phyloP scores from a whole-genome alignment of 2,888 invertebrate species.

The Meta bourneti region DNA sequence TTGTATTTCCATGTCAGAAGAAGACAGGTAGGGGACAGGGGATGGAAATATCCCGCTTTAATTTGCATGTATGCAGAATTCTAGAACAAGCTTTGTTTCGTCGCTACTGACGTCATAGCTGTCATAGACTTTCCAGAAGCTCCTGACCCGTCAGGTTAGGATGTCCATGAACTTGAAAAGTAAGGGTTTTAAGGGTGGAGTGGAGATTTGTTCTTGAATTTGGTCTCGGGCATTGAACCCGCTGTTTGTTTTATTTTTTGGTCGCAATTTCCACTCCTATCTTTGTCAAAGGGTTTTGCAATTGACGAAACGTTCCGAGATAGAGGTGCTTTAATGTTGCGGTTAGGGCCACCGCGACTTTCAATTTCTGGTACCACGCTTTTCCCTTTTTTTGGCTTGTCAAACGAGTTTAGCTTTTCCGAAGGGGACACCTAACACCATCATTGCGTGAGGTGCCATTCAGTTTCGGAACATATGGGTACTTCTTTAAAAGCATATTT shows the following conservation, averaged over 20 bases:
- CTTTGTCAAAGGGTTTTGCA: too few species aligned
- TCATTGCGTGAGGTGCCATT: too few species aligned
- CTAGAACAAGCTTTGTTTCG: not conserved
- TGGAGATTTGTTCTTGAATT: too few species aligned
- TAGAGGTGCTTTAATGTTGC: not conserved
- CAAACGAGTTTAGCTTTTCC: not conserved
- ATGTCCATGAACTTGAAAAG: not conserved
- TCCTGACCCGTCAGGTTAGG: not conserved
- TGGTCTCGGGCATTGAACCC: slow-evolving; percentile 5
- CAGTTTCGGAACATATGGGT: too few species aligned
- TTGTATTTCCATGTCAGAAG: too few species aligned
- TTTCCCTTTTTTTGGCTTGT: not conserved
- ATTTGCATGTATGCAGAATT: slow-evolving; percentile 6
- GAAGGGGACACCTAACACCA: too few species aligned
- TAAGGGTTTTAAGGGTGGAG: slow-evolving; percentile 4
- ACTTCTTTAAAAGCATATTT: too few species aligned
- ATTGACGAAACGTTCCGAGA: not conserved
- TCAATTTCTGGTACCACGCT: not conserved
- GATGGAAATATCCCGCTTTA: not conserved
- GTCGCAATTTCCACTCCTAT: too few species aligned
- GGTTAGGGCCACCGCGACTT: not conserved
- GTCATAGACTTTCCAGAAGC: not conserved
- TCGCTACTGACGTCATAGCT: slow-evolving; percentile 8
- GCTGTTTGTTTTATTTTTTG: too few species aligned
- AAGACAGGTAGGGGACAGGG: too few species aligned